Conservation (phyloP, 2,797 vertebrate species). For the Mormyrus hasselquistii region DNA sequence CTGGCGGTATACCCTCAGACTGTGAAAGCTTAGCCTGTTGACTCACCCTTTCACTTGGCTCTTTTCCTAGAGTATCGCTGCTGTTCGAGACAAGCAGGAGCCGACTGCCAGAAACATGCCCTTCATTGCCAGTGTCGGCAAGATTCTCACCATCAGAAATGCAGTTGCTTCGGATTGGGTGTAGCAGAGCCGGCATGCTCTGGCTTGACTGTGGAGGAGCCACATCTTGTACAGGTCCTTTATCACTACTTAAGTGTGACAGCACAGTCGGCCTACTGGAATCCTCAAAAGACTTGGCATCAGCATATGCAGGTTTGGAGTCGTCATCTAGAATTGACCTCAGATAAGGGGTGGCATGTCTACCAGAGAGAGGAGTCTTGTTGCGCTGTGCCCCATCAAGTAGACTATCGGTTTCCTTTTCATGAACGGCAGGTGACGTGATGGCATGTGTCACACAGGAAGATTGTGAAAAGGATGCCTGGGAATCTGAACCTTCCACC, state of each 20-base stretch:
- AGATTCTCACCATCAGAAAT: constrained; percentile 61
- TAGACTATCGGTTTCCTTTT: constrained; percentile 72
- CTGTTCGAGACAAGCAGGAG: constrained; percentile 44
- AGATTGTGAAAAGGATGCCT: constrained; percentile 82
- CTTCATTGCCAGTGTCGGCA: constrained; percentile 49
- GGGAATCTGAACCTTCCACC: constrained; percentile 83
- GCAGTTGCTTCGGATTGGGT: constrained; percentile 40
- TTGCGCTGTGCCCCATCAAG: constrained; percentile 67
- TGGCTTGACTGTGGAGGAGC: constrained; percentile 55
- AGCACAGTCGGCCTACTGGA: constrained; percentile 63
- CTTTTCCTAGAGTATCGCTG: constrained; percentile 58
- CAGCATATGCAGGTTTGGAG: constrained; percentile 63
- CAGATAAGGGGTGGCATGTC: constrained; percentile 71
- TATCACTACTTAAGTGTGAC: constrained; percentile 57
- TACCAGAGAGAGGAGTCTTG: constrained; percentile 57
- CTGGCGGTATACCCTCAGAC: constrained; percentile 40
- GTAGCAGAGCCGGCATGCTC: constrained; percentile 30
- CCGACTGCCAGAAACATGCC: constrained; percentile 44
- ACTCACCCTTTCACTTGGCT: constrained; percentile 32
- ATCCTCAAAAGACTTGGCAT: constrained; percentile 64
- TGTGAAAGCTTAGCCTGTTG: constrained; percentile 40
- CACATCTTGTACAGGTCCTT: constrained; percentile 54
- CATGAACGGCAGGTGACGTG: constrained; percentile 79
- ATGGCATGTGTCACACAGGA: constrained; percentile 75
- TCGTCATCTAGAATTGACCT: constrained; percentile 84